Base-by-base conservation (phyloP, 1,140 invertebrate genomes). In the Asobara japonica region DNA sequence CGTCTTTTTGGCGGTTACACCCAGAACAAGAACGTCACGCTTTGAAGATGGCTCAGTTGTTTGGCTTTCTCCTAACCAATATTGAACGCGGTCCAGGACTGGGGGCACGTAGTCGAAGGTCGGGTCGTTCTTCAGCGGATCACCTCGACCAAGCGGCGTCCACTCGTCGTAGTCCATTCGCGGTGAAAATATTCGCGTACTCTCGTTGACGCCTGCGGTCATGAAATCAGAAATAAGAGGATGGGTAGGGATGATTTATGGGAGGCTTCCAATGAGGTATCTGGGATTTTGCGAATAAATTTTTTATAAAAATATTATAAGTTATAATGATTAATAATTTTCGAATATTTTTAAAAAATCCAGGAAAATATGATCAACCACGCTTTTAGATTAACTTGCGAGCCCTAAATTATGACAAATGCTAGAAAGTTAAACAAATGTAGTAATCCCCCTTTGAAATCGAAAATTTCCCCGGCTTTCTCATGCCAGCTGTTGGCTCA, bases 101-200 rank as follows among this genome's bases (percentile, higher is more conserved):
- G 93, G 93, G 1, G 93, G 93, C 20, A 93, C 92, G 79, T 94
- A 94, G 78, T 94, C 93, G 78, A 92, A 94, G 2, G 93, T 94
- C 0, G 93, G 93, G 82, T 94, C 93, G 78, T 94, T 94, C 76
- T 93, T 93, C 22, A 94, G 78, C 0, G 93, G 93, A 83, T 94
- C 93, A 1, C 93, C 93, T 36, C 92, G 90, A 6, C 93, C 93
- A 41, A 93, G 78, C 1, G 93, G 93, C 69, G 91, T 93, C 93
- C 93, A 94, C 82, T 94, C 92, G 72, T 90, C 89, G 79, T 93
- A 93, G 75, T 93, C 91, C 90, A 93, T 92, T 20, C 91, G 86
- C 0, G 92, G 92, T 0, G 91, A 90, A 75, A 93, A 91, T 62
- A 91, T 74, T 8, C 86, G 73, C n/a, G 71, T 78, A 16, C 41